Base-by-base conservation (phyloP, 1,140 invertebrate genomes). In the Whitmania pigra region DNA sequence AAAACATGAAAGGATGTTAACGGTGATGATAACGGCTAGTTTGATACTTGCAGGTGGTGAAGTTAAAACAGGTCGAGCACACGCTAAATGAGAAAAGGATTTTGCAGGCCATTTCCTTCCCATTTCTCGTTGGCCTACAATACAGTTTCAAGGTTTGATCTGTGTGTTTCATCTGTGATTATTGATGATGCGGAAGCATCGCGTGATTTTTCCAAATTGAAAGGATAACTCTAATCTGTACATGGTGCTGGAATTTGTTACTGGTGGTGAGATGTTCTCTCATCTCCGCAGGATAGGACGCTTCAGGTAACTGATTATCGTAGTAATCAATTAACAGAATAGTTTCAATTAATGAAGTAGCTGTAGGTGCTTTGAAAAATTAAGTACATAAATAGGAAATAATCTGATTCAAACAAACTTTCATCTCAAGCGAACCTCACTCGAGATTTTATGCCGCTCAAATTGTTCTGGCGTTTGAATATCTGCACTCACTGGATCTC, bases 381-480 rank as follows among this genome's bases (percentile, higher is more conserved):
- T 6, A 36, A 36, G 31, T 36, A 49, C 0, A 49, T 49, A 49
- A 49, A 3, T 49, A 49, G 9, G 43, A 49, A 49, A 5, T 49
- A 49, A 17, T 49, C 43, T 5, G 11, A 31, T 13, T 7, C 31
- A 70, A 13, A 53, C 27, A 53, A 25, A 70, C 9, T 54, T n/a
- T 49, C 40, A 18, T 53, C 49, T 25, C 11, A 22, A 95, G 92
- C 78, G 94, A 98, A 84, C 91, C 93, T 25, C 94, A 97, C 82
- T 96, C 95, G 75, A 88, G 96, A 73, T 99, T 99, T 85, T 99
- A 99, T 84, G 96, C 95, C 77, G 95, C 96, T 76, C 96, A 99
- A 85, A 99, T 99, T 78, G 95, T 99, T 66, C 88, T 99, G 78
- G 95, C 95, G 36, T 98, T 99, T 84, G 96, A 99, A 86, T 99